Percentiles rank a stretch among this genome's conserved stretches.
These are phyloP conservation scores for Palythoa heliodiscus DNA, from an alignment of 92 coral and sea anemone genomes.

Conservation along the genomic window DNA sequence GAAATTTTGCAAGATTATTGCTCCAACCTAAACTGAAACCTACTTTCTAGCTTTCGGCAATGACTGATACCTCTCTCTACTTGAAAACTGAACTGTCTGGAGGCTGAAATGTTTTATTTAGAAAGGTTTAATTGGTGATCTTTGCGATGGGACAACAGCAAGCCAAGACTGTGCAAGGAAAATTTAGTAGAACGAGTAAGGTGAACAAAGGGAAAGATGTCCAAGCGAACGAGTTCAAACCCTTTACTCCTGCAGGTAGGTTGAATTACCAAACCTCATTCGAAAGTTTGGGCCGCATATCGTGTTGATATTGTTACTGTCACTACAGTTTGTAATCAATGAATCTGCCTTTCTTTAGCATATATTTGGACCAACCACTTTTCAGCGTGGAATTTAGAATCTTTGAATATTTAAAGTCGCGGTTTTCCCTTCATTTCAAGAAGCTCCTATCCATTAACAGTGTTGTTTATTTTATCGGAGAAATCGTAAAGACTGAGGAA, in stretches of 20 bases:
- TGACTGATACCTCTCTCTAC: not conserved
- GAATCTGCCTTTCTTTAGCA: not conserved
- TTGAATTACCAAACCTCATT: not conserved
- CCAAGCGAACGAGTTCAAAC: conserved; percentile 36
- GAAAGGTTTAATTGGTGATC: conserved; percentile 6
- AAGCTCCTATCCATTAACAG: not conserved
- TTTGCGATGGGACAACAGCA: conserved; percentile 51
- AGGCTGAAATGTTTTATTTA: conserved; percentile 28
- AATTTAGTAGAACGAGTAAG: conserved; percentile 30
- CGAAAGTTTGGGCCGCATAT: not conserved
- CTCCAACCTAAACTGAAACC: not conserved
- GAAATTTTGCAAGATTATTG: not conserved
- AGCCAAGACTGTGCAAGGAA: conserved; percentile 43
- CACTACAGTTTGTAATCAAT: not conserved
- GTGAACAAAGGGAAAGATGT: conserved; percentile 38
- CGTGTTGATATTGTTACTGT: conserved; percentile 19
- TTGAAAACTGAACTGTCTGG: not conserved
- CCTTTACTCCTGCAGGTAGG: conserved; percentile 29
- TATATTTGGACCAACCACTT: not conserved
- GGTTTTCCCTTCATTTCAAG: not conserved
- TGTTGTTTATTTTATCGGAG: not conserved
- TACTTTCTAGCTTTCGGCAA: not conserved
- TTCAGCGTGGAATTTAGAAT: conserved; percentile 5
- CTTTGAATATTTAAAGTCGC: conserved; percentile 1
- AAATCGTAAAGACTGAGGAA: not conserved